Evolutionary conservation across 2,113 vertebrate species (phyloP).

Genomic region (Charina bottae): DNA sequence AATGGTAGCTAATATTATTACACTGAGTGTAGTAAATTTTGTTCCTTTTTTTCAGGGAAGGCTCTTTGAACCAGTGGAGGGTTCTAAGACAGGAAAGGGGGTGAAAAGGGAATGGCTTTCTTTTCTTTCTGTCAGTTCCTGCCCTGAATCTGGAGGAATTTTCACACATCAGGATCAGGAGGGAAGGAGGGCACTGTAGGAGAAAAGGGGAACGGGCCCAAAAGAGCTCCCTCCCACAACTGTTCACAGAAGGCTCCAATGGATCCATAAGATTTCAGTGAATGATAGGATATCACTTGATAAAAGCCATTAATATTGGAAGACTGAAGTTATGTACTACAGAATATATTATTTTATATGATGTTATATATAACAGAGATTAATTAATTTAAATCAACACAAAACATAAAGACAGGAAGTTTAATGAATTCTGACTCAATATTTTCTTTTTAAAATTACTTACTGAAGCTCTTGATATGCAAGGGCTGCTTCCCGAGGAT

Average conservation of each 20-base stretch:
- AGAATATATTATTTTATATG: not conserved
- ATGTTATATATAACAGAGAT: not conserved
- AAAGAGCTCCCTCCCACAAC: not conserved
- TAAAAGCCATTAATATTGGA: not conserved
- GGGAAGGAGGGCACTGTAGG: not conserved
- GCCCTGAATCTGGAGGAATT: not conserved
- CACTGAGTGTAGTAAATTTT: not conserved
- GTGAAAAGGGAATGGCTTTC: not conserved
- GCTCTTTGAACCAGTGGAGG: not conserved
- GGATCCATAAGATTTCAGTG: not conserved
- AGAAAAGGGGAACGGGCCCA: not conserved
- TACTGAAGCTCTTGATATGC: conserved; percentile 97
- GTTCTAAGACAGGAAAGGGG: not conserved
- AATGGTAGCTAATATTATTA: not conserved
- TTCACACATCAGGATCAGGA: not conserved
- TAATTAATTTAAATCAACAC: not conserved
- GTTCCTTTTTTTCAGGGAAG: not conserved
- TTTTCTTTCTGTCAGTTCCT: not conserved
- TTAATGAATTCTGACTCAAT: conserved; percentile 15
- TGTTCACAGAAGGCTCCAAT: not conserved
- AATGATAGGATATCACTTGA: not conserved
- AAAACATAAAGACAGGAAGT: not conserved
- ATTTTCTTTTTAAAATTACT: conserved; percentile 70
- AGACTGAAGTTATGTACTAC: not conserved
- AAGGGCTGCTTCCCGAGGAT: conserved; percentile 93